Evolutionary conservation across 2,888 invertebrate species (phyloP).

Genomic region (Tuberolachnus salignus): DNA sequence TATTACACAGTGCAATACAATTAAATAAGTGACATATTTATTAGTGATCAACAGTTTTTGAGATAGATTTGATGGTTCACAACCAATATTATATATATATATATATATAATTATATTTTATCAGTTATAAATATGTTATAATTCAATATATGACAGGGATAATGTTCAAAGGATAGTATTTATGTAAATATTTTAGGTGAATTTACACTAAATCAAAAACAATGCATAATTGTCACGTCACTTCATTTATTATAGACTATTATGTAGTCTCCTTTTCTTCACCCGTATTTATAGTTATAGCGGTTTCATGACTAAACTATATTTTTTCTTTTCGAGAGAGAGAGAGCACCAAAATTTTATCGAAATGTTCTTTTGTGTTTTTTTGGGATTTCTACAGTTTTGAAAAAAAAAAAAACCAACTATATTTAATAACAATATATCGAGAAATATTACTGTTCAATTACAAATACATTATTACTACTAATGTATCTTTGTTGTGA

Average conservation of each 20-base stretch:
- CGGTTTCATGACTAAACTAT: background rate
- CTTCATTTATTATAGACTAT: background rate
- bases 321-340: slow-evolving; percentile 1
- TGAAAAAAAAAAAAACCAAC: background rate
- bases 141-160: slow-evolving; percentile 13
- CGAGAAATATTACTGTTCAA: background rate
- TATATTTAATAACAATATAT: background rate
- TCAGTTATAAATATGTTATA: background rate
- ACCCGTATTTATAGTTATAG: background rate
- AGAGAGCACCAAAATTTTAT: background rate
- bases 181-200: slow-evolving; percentile 25
- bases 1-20: slow-evolving; percentile 18
- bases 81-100: background rate
- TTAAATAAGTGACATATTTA: slow-evolving; percentile 11
- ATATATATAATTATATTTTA: slow-evolving; percentile 10
- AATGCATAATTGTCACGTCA: too few relatives aligned
- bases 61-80: slow-evolving; percentile 33
- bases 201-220: background rate
- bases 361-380: slow-evolving; percentile 32
- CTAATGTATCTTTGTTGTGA: background rate
- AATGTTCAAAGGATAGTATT: background rate
- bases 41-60: background rate
- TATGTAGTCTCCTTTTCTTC: background rate
- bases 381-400: slow-evolving; percentile 37
- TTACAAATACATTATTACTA: background rate